phyloP scores from a whole-genome alignment of 2,888 invertebrate species.

The Xestia rhomboidea region DNA sequence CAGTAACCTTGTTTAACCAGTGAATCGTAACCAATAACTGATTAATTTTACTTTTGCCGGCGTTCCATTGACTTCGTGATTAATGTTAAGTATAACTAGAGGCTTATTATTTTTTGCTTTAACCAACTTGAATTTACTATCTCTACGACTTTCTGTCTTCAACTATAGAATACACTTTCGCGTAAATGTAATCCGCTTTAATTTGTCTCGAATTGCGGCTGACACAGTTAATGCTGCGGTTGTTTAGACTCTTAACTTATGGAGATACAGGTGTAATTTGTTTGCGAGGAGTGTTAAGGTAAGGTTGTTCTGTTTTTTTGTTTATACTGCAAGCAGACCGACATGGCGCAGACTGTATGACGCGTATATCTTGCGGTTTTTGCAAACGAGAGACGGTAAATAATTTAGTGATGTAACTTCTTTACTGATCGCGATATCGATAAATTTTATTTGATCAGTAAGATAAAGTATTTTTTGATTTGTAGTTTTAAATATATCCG shows the following conservation, averaged over 20 bases:
- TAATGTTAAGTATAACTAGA: conserved; percentile 48
- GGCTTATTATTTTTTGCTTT: conserved; percentile 43
- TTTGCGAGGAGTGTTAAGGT: conserved; percentile 25
- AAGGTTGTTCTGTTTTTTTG: conserved; percentile 72
- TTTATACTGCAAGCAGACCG: conserved; percentile 77
- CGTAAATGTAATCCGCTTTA: conserved; percentile 15
- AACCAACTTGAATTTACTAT: conserved; percentile 23
- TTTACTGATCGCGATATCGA: conserved; percentile 50
- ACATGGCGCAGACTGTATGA: conserved; percentile 85
- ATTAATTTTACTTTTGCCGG: conserved; percentile 50
- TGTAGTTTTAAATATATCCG: not conserved
- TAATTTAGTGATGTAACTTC: conserved; percentile 77
- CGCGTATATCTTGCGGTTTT: conserved; percentile 85
- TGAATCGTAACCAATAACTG: conserved; percentile 55
- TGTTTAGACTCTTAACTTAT: conserved; percentile 26
- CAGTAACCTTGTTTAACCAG: conserved; percentile 52
- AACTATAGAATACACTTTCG: conserved; percentile 47
- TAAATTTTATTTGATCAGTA: conserved; percentile 40
- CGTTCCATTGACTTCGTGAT: conserved; percentile 56
- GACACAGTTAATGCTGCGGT: conserved; percentile 33
- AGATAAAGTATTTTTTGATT: conserved; percentile 25
- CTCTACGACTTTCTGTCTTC: not conserved
- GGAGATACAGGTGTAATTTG: conserved; percentile 69
- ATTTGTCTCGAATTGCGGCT: conserved; percentile 20
- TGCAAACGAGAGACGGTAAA: conserved; percentile 81